Evolutionary conservation across 2,888 invertebrate species (phyloP), one percentile per base, ranked within the genome.

Genomic region (Agrochola macilenta): DNA sequence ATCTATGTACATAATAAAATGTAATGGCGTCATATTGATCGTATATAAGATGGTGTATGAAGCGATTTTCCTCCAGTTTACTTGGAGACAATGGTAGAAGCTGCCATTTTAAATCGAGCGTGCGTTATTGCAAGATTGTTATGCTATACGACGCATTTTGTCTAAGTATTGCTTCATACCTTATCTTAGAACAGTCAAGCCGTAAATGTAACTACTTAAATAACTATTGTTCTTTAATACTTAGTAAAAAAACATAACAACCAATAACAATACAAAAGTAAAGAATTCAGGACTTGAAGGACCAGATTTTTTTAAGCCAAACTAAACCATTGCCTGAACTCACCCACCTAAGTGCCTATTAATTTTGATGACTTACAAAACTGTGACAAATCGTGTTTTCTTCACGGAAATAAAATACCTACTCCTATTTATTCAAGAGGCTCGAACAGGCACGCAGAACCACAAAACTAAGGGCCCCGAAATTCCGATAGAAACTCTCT

Each of bases 1-100:
- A 80, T 77, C 61, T 81, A 75, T 84, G 78, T 81, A 84, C 66
- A 84, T 84, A 84, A 84, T 84, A 84, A 81, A 84, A 84, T 84
- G 57, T 78, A 75, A 84, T 73, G 78, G 84, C 65, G 57, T 72
- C 35, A 71, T 81, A 77, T 83, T 81, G 84, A 81, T 84, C 78
- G 81, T 75, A 66, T 75, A 81, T 79, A 79, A 73, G 70, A 64
- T 71, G 63, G 54, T 73, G 52, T 84, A 58, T 52, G 54, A 46
- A 69, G 57, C 73, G 35, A 81, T 84, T 84, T 84, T 84, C 70
- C 57, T 78, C 35, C 60, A 73, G 63, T 69, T 81, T 35, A 72
- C 54, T 61, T n/a, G 12, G 14, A 66, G 60, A 79, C 64, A 74
- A 63, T 60, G 52, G 39, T 26, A 46, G 20, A n/a, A 68, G 68